Evolutionary conservation across 2,113 vertebrate genomes (phyloP).

Genomic region (Oceanodroma tethys): DNA sequence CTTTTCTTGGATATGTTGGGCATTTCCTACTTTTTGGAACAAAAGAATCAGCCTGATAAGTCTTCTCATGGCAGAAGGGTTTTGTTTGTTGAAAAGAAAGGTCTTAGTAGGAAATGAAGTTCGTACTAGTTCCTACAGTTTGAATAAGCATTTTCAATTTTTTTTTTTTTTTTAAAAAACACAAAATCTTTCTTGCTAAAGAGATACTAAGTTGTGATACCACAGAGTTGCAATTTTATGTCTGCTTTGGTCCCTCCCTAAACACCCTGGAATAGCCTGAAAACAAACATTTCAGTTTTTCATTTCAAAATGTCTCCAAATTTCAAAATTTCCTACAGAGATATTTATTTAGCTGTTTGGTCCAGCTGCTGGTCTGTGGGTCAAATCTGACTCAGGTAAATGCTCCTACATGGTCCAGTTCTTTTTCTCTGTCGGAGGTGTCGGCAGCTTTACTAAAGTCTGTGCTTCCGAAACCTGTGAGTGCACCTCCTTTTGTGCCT

Average conservation of each 20-base stretch:
- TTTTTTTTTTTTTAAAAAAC: too few species aligned
- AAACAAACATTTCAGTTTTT: neutral
- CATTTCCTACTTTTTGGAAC: neutral
- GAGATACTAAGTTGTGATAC: neutral
- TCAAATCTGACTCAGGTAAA: neutral
- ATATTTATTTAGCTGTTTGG: neutral
- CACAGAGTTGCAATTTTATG: neutral
- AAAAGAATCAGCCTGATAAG: neutral
- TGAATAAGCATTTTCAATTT: neutral
- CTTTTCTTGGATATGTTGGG: neutral
- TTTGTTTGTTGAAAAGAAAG: neutral
- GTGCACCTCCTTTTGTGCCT: neutral
- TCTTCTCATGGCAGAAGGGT: neutral
- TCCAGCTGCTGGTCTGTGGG: neutral
- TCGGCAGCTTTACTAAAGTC: neutral
- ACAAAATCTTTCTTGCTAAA: neutral
- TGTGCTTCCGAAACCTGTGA: accelerated
- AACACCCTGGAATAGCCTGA: neutral
- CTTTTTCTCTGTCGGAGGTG: neutral
- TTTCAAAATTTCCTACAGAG: neutral
- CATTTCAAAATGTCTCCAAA: neutral
- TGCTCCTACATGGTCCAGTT: neutral
- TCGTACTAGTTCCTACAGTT: neutral
- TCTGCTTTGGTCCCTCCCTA: neutral
- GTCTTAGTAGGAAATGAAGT: neutral